These are phyloP conservation scores for Parascotia fuliginaria DNA, from an alignment of 2,888 invertebrate species.

Conservation along the genomic window DNA sequence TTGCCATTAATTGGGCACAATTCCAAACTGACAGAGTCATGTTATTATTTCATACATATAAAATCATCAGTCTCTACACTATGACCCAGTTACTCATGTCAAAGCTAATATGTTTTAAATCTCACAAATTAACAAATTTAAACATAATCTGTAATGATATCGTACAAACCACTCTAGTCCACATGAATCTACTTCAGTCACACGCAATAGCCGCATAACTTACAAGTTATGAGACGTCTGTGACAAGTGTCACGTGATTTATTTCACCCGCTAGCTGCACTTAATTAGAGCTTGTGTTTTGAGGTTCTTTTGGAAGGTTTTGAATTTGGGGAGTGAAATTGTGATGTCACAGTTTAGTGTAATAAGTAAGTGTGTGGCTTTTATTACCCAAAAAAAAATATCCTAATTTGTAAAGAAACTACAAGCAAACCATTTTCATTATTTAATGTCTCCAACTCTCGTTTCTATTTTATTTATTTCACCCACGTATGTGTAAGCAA, in stretches of 20 bases:
- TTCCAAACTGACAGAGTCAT: too few species aligned
- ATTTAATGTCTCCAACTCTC: too few species aligned
- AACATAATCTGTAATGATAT: neutral
- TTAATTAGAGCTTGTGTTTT: slow-evolving; percentile 40
- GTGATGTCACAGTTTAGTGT: neutral
- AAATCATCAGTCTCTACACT: too few species aligned
- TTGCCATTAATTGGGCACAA: too few species aligned
- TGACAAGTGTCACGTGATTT: slow-evolving; percentile 71
- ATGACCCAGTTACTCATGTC: too few species aligned
- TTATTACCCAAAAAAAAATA: neutral
- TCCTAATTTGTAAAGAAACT: too few species aligned
- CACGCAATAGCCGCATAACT: slow-evolving; percentile 64
- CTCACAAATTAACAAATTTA: neutral
- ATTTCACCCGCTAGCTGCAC: slow-evolving; percentile 47
- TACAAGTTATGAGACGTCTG: slow-evolving; percentile 64
- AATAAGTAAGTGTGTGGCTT: neutral
- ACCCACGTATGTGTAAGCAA: too few species aligned
- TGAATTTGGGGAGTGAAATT: neutral
- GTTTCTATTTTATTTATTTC: too few species aligned
- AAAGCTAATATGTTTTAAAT: neutral
- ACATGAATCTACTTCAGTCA: slow-evolving; percentile 43
- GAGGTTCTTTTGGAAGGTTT: slow-evolving; percentile 4
- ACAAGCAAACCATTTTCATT: too few species aligned
- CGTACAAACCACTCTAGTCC: slow-evolving; percentile 4
- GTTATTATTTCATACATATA: too few species aligned